Evolutionary conservation across 2,113 vertebrate species (phyloP), one percentile per base, ranked within the genome.

Genomic region (Oxyruncus cristatus): DNA sequence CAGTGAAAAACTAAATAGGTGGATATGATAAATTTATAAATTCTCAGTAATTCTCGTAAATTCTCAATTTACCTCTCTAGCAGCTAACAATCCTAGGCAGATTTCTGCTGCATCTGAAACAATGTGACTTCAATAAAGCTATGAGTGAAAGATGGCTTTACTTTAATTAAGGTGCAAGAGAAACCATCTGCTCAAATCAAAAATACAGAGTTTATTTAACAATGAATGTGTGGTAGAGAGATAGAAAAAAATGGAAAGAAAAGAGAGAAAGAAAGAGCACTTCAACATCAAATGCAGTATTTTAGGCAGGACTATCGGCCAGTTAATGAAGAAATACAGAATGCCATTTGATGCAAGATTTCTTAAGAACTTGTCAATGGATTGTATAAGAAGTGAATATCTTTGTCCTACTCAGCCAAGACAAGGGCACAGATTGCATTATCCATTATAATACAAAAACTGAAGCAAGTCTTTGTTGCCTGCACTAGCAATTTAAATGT

Each of bases 371-470:
- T 62, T 85, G 67, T 71, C 63, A 83, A 63, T 26, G 50, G 39
- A 85, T 63, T 91, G 85, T n/a, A 3, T 72, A 95, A 93, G 35
- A 94, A 26, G 30, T 39, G 30, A 80, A 30, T 58, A 30, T 59
- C 71, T 94, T 85, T 94, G 92, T 68, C 90, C 88, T 94, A 77
- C 82, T 94, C 79, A 91, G n/a, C 9, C 0, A 0, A 89, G 85
- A 88, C 81, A 96, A 96, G 85, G 85, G 15, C 92, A 95, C 4
- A 82, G 41, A 88, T 33, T 58, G 63, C 39, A 88, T 91, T 93
- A 90, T 41, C 22, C 9, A 62, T 63, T 62, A 42, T 30, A 85
- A 88, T 22, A 91, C 2, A 7, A 87, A 91, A 85, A 52, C n/a
- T 53, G 66, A 89, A 89, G 59, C 16, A 84, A 85, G 53, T n/a